Conservation (phyloP, 2,888 invertebrate species). For the Eulithis testata region DNA sequence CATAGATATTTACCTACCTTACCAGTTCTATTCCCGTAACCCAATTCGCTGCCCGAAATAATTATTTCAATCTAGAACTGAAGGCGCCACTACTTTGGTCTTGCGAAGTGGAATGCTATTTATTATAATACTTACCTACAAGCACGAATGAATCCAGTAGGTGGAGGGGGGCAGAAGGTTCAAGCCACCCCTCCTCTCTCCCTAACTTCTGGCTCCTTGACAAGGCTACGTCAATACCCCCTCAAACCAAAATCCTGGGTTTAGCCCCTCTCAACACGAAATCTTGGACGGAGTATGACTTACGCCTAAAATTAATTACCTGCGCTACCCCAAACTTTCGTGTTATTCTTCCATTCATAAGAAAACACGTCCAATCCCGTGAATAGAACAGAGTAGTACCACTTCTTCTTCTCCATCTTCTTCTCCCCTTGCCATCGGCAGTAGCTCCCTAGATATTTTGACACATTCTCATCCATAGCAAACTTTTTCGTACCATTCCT, state of each 20-base stretch:
- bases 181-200: no score
- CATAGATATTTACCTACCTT: background rate
- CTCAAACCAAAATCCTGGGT: no score
- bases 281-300: no score
- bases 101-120: no score
- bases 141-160: no score
- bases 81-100: no score
- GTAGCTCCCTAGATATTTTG: conserved; percentile 68
- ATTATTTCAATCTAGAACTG: no score
- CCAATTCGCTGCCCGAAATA: background rate
- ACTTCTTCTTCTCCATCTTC: conserved; percentile 51
- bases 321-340: conserved; percentile 57
- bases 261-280: no score
- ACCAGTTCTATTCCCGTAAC: background rate
- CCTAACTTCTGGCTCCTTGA: no score
- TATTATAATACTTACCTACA: no score
- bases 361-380: conserved; percentile 71
- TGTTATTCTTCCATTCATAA: conserved; percentile 51
- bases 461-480: conserved; percentile 58
- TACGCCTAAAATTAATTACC: conserved; percentile 60
- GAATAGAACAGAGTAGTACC: conserved; percentile 68
- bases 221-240: no score
- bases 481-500: conserved; percentile 54
- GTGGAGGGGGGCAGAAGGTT: no score
- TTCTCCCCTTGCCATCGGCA: conserved; percentile 67